phyloP scores from a whole-genome alignment of 1,140 invertebrate genomes.

The Odontomachus brunneus region DNA sequence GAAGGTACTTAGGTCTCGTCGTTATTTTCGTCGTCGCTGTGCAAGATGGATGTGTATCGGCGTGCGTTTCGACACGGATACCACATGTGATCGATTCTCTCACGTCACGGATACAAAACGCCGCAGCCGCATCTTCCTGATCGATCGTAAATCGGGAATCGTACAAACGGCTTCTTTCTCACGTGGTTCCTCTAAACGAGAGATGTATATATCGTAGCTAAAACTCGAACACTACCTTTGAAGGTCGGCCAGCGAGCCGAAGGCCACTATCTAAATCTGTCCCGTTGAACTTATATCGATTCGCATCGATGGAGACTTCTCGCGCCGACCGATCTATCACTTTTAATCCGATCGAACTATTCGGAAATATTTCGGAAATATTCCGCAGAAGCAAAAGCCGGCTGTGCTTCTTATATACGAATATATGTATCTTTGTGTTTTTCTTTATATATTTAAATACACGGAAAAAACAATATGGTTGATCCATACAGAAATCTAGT shows the following conservation, averaged over 20 bases:
- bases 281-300: slow-evolving; percentile 64
- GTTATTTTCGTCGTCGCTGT: background rate
- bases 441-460: background rate
- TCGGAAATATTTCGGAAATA: slow-evolving; percentile 18
- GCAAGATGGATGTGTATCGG: background rate
- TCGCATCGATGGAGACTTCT: slow-evolving; percentile 41
- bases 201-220: background rate
- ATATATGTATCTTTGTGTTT: background rate
- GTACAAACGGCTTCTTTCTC: slow-evolving; percentile 21
- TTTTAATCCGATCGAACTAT: slow-evolving; percentile 30
- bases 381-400: background rate
- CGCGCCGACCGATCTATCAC: slow-evolving; percentile 34
- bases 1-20: too few relatives aligned
- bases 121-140: slow-evolving; percentile 7
- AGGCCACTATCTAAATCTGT: slow-evolving; percentile 71
- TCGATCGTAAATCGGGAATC: slow-evolving; percentile 36
- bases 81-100: background rate
- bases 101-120: background rate
- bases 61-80: background rate
- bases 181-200: slow-evolving; percentile 5
- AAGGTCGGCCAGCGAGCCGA: slow-evolving; percentile 52
- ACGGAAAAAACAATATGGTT: too few relatives aligned
- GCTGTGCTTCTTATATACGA: background rate
- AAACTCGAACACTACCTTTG: slow-evolving; percentile 33
- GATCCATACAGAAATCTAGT: too few relatives aligned